Conservation (phyloP, 2,888 invertebrate species). For the Orgyia antiqua region DNA sequence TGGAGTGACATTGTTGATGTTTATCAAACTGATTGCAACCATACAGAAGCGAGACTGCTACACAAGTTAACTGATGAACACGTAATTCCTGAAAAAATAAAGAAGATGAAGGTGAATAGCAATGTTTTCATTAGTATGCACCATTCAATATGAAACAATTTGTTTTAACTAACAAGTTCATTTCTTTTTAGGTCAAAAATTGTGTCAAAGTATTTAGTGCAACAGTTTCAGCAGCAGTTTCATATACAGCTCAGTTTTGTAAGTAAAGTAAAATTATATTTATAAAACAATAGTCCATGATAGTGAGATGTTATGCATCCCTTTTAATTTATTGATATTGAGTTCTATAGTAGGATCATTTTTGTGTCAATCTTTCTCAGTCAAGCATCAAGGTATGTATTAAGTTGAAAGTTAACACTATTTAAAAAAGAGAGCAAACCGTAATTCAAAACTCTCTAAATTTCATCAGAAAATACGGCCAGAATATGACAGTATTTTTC, state of each 20-base stretch:
- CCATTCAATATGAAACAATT: no score
- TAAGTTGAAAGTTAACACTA: no score
- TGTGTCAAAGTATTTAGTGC: not conserved
- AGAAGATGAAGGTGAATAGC: slow-evolving; percentile 8
- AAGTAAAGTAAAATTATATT: not conserved
- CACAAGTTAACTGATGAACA: slow-evolving; percentile 9
- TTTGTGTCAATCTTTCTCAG: no score
- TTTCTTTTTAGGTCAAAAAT: not conserved
- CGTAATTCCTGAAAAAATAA: no score
- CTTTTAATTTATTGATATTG: no score
- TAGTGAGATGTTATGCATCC: not conserved
- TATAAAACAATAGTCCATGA: not conserved
- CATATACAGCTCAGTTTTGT: not conserved
- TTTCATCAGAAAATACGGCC: no score
- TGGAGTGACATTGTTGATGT: slow-evolving; percentile 3
- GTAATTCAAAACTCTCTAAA: no score
- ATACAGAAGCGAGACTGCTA: slow-evolving; percentile 1
- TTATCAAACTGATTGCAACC: slow-evolving; percentile 1
- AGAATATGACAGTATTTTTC: no score
- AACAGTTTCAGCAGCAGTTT: not conserved
- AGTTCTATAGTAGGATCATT: no score
- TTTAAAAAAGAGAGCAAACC: no score
- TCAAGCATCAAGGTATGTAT: no score
- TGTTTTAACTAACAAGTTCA: not conserved
- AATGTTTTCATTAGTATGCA: slow-evolving; percentile 1